Percentiles rank a stretch among this genome's conserved stretches.
phyloP scores from a whole-genome alignment of 2,113 vertebrate species.

The Megaceryle torquata region DNA sequence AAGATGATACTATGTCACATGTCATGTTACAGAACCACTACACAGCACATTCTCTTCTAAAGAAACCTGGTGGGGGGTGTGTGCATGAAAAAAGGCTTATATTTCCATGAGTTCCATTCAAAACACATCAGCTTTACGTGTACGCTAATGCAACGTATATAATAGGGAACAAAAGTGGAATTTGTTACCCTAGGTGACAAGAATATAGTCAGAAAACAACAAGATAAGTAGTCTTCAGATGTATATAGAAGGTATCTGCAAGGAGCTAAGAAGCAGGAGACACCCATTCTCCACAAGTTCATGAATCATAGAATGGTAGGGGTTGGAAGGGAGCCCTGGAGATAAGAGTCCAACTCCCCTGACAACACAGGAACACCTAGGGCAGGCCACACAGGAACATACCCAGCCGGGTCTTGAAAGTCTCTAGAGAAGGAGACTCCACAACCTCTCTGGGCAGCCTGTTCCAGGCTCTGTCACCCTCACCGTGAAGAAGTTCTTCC shows the following conservation, averaged over 20 bases:
- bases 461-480: too few species aligned
- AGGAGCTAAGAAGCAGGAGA: not conserved
- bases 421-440: too few species aligned
- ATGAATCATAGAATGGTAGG: not conserved
- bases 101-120: not conserved
- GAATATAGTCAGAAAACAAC: not conserved
- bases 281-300: not conserved
- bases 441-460: too few species aligned
- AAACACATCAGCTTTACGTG: not conserved
- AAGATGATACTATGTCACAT: not conserved
- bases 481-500: too few species aligned
- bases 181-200: not conserved
- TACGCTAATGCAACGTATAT: not conserved
- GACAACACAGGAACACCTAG: too few species aligned
- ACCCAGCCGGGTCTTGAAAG: too few species aligned
- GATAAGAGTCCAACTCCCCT: too few species aligned
- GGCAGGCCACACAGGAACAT: too few species aligned
- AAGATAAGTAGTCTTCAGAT: not conserved
- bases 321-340: too few species aligned
- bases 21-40: not conserved
- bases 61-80: not conserved
- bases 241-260: not conserved
- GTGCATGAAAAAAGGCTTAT: not conserved
- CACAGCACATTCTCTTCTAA: not conserved
- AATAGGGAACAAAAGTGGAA: not conserved